A percentile compares a stretch with the other conserved stretches of the same genome.
Evolutionary conservation across 2,888 invertebrate genomes (phyloP).

Genomic region (Ophion obscuratus): DNA sequence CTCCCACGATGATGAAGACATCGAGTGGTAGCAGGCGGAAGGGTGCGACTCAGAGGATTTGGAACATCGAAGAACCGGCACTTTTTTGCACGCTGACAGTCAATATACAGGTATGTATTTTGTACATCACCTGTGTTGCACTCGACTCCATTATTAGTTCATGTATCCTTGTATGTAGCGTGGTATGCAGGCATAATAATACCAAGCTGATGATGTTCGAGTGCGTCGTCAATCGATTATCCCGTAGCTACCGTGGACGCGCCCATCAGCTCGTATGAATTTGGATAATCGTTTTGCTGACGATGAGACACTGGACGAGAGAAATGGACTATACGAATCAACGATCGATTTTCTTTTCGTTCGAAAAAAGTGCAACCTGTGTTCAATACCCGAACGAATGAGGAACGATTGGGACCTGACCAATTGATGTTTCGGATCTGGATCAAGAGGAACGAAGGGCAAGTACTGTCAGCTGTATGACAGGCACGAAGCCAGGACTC

Average conservation of each 20-base stretch:
- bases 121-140: conserved; percentile 6
- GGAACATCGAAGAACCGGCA: not conserved
- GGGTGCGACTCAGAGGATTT: not conserved
- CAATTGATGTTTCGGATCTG: too few species aligned
- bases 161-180: conserved; percentile 28
- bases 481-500: too few species aligned
- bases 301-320: too few species aligned
- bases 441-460: too few species aligned
- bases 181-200: conserved; percentile 7
- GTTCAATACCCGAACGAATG: too few species aligned
- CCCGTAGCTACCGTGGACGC: conserved; percentile 10
- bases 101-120: conserved; percentile 10
- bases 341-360: too few species aligned
- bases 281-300: too few species aligned
- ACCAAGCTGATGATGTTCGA: conserved; percentile 47
- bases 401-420: too few species aligned
- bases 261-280: not conserved
- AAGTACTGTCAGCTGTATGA: too few species aligned
- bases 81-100: conserved; percentile 3
- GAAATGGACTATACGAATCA: too few species aligned
- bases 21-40: not conserved
- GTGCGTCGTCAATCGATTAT: conserved; percentile 54
- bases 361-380: too few species aligned
- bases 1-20: not conserved
- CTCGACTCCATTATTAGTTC: conserved; percentile 40